Percentiles rank a stretch among this genome's conserved stretches.
phyloP scores from a whole-genome alignment of 2,113 vertebrate species.

The Cygnus buccinator region DNA sequence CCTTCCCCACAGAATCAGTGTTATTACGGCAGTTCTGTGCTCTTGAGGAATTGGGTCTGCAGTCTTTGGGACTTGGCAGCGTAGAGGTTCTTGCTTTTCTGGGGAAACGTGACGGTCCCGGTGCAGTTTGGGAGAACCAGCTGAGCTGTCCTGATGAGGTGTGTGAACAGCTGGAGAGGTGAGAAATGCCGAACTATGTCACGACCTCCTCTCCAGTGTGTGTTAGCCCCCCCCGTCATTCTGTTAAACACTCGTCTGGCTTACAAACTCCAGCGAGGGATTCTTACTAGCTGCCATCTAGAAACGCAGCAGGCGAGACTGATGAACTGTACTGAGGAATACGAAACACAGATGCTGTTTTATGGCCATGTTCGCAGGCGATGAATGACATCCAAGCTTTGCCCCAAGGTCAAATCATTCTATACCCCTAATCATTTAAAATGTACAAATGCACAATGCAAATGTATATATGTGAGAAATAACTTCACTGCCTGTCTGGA shows the following conservation, averaged over 20 bases:
- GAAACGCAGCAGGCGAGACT: neutral
- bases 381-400: neutral
- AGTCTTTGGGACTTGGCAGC: neutral
- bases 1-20: neutral
- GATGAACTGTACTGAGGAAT: neutral
- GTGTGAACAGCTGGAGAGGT: neutral
- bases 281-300: neutral
- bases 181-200: neutral
- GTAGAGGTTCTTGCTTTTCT: neutral
- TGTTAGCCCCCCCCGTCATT: neutral
- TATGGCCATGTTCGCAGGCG: neutral
- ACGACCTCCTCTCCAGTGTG: neutral
- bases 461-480: neutral
- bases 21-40: neutral
- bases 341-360: neutral
- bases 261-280: neutral
- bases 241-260: neutral
- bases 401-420: neutral
- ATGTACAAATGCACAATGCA: neutral
- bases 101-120: accelerated
- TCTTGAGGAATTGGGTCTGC: neutral
- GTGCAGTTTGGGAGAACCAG: neutral
- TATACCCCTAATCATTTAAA: neutral
- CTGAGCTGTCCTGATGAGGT: neutral
- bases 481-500: neutral